phyloP scores from a whole-genome alignment of 2,797 vertebrate genomes.

The Siniperca scherzeri region DNA sequence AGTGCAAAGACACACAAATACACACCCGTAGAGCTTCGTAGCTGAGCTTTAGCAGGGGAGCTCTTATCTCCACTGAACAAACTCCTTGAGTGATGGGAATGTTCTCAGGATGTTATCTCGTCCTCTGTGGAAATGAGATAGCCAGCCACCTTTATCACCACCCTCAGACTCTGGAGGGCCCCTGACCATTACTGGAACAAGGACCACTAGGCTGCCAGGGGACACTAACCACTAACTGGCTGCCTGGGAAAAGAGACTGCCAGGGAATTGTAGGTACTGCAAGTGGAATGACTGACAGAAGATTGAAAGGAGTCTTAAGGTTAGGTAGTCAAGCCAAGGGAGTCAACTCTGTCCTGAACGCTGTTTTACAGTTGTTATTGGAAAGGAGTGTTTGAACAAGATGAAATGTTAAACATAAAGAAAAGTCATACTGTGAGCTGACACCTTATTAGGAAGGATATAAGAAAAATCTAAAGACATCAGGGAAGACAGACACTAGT shows the following conservation, averaged over 20 bases:
- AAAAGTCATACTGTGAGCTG: conserved; percentile 24
- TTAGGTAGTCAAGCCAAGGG: conserved; percentile 24
- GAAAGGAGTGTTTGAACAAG: conserved; percentile 33
- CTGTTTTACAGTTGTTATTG: conserved; percentile 29
- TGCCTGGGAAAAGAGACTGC: conserved; percentile 34
- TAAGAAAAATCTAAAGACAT: conserved; percentile 27
- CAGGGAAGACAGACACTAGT: conserved; percentile 27
- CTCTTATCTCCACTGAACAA: conserved; percentile 80
- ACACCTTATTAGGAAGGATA: conserved; percentile 42
- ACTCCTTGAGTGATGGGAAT: conserved; percentile 79
- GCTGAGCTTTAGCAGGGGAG: conserved; percentile 53
- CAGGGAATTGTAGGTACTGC: conserved; percentile 49
- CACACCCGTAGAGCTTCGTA: conserved; percentile 34
- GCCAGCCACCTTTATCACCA: conserved; percentile 75
- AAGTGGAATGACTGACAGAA: conserved; percentile 59
- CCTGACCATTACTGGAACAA: conserved; percentile 73
- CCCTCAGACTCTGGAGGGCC: conserved; percentile 71
- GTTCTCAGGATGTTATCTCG: conserved; percentile 83
- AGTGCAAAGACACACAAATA: conserved; percentile 34
- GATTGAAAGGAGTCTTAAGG: conserved; percentile 53
- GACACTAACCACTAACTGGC: conserved; percentile 57
- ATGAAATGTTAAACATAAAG: conserved; percentile 27
- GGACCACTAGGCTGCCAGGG: conserved; percentile 62
- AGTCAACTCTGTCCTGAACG: conserved; percentile 24
- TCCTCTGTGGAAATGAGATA: conserved; percentile 82